Conservation (phyloP, 2,797 vertebrate genomes). For the Squalus acanthias region DNA sequence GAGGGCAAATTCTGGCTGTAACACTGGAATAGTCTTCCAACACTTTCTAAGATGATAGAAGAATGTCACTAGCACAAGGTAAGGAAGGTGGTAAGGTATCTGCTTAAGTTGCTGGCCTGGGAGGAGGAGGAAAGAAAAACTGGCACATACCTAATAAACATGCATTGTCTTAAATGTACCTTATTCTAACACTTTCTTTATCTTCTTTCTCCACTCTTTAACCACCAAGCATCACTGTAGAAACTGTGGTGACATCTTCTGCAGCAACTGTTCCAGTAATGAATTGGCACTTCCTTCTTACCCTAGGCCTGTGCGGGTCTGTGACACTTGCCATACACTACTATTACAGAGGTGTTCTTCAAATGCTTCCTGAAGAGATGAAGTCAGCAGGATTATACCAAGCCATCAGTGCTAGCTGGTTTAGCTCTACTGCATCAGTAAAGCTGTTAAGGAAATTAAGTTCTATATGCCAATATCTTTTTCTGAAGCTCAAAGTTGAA, state of each 20-base stretch:
- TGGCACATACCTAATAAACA: neutral
- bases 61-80: neutral
- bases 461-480: neutral
- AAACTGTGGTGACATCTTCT: constrained; percentile 97
- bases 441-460: neutral
- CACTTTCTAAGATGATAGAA: neutral
- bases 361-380: constrained; percentile 57
- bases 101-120: neutral
- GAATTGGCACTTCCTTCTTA: constrained; percentile 92
- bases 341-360: constrained; percentile 83
- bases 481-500: neutral
- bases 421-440: constrained; percentile 35
- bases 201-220: neutral
- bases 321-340: constrained; percentile 82
- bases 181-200: neutral
- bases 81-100: neutral
- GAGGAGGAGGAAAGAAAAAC: neutral
- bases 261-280: constrained; percentile 81
- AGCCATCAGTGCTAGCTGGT: neutral
- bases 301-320: constrained; percentile 87
- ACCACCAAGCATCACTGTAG: constrained; percentile 84
- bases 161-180: neutral
- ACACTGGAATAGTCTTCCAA: neutral
- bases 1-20: neutral
- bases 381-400: constrained; percentile 12